Evolutionary conservation across 2,797 vertebrate species (phyloP), one percentile per base, ranked within the genome.

Genomic region (Typhlichthys eigenmanni): DNA sequence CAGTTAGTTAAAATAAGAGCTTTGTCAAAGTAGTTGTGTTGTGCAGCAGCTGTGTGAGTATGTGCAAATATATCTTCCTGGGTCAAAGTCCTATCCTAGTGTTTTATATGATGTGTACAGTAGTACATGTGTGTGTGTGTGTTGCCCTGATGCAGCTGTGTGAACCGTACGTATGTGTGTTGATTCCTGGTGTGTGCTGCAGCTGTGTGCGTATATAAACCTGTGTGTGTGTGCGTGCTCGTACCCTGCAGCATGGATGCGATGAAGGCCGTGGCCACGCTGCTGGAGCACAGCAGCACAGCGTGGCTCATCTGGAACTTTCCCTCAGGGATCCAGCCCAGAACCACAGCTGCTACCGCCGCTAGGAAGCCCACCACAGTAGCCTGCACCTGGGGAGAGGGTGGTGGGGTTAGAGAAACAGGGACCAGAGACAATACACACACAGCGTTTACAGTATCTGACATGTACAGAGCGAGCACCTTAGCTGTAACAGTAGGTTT

Each of bases 291-390:
- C 29, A 98, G 76, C 64, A 99, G 89, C 60, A 97, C 85, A 0
- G 95, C 95, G 29, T 99, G 96, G 82, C 93, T 92, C 60, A 98
- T 93, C 78, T 94, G 92, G 72, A 96, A 98, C 86, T 95, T 96
- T 46, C 96, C 96, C 62, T 98, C 96, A 3, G 95, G 96, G 83
- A 98, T 97, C 96, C 96, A 99, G 52, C 95, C 96, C 52, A 98
- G 78, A 58, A 96, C 85, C 51, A 97, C 91, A 0, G 96, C 97
- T 3, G 95, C 95, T 69, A 98, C 94, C 0, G 96, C 97, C 43
- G 96, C 96, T 78, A 98, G 88, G 87, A 98, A 98, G 0, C 96
- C 96, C 81, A 98, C 96, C 2, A 98, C 95, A 1, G 96, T 98
- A 60, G 96, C 96, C 85, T 98, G 96, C 47, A 98, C 96, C 97